Evolutionary conservation across 2,113 vertebrate genomes (phyloP).

Genomic region (Proteles cristata): DNA sequence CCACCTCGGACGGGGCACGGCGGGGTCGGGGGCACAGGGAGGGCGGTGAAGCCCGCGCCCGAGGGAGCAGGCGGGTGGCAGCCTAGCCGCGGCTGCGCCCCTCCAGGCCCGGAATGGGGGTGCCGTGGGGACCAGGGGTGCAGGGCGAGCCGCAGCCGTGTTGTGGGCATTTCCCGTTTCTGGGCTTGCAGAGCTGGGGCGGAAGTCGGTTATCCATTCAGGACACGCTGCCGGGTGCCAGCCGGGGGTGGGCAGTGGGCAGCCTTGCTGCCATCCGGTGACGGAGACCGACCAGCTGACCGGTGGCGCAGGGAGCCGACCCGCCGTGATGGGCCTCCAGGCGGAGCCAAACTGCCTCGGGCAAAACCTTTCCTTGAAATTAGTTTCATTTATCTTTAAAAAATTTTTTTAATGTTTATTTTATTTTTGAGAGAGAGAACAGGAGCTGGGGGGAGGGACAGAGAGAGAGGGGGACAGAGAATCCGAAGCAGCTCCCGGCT

Average conservation of each 20-base stretch:
- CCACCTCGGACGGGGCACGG: accelerated
- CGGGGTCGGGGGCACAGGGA: accelerated
- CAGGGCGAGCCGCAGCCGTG: accelerated
- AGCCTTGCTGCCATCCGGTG: accelerated
- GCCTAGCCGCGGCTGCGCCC: accelerated
- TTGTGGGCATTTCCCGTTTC: background rate
- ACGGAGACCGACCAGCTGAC: background rate
- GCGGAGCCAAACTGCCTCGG: background rate
- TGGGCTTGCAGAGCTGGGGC: too few species aligned
- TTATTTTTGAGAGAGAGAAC: too few species aligned
- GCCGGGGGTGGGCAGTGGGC: accelerated
- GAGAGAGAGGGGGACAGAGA: too few species aligned
- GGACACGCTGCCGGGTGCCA: accelerated
- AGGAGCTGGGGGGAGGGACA: too few species aligned
- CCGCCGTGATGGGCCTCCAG: accelerated
- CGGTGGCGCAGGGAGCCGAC: background rate
- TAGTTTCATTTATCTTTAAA: background rate
- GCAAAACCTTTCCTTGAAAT: background rate
- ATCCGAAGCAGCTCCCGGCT: too few species aligned
- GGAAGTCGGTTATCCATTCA: accelerated
- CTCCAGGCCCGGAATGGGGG: background rate
- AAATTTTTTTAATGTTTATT: too few species aligned
- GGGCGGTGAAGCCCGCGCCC: background rate
- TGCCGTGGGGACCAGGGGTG: background rate
- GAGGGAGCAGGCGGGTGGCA: accelerated